Percentiles rank a stretch among this genome's conserved stretches.
phyloP scores from a whole-genome alignment of 2,797 vertebrate genomes.

The Paguma larvata region DNA sequence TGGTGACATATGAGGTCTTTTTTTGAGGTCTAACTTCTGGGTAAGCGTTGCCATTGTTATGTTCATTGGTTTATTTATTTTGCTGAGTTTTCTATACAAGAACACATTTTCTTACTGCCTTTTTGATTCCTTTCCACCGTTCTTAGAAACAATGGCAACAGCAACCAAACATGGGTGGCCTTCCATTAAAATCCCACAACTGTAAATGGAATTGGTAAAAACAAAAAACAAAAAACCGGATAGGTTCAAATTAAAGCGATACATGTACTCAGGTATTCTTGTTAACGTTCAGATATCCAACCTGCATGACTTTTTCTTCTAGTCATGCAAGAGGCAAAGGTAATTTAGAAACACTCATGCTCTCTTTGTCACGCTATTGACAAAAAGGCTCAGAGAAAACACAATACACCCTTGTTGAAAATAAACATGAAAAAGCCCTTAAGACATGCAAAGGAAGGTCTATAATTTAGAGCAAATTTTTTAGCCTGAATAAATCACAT shows the following conservation, averaged over 20 bases:
- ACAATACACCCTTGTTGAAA: constrained; percentile 45
- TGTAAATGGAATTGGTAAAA: constrained; percentile 41
- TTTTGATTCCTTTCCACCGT: constrained; percentile 60
- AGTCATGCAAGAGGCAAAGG: constrained; percentile 35
- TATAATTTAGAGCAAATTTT: constrained; percentile 54
- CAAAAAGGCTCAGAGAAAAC: constrained; percentile 59
- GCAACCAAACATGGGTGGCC: constrained; percentile 48
- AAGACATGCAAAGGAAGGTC: constrained; percentile 57
- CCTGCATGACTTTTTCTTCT: constrained; percentile 17
- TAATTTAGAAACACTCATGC: constrained; percentile 44
- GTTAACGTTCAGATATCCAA: constrained; percentile 13
- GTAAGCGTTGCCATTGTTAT: constrained; percentile 42
- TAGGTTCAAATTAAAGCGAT: constrained; percentile 14
- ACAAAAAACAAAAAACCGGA: background rate
- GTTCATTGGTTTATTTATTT: constrained; percentile 55
- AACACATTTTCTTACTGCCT: constrained; percentile 52
- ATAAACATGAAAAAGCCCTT: constrained; percentile 64
- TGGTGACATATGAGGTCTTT: constrained; percentile 44
- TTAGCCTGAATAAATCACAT: constrained; percentile 61
- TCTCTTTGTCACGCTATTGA: constrained; percentile 67
- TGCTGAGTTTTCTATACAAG: constrained; percentile 51
- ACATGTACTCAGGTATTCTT: background rate
- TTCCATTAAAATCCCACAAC: constrained; percentile 60
- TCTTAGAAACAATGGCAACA: constrained; percentile 54
- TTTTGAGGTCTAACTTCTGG: constrained; percentile 48